Conservation (phyloP, 2,113 vertebrate genomes). For the Gasterosteus aculeatus region DNA sequence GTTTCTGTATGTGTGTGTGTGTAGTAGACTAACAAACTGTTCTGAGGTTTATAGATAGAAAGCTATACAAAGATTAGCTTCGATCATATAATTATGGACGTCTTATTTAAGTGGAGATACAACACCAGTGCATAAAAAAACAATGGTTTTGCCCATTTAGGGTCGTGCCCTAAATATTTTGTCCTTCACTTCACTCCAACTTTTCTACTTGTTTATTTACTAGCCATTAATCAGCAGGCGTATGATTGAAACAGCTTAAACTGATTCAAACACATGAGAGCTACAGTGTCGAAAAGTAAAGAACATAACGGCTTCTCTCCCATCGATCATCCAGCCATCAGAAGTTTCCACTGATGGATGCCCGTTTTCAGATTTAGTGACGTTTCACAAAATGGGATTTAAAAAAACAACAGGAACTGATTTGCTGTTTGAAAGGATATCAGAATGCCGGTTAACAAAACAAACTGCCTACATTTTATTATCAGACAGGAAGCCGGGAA, state of each 20-base stretch:
- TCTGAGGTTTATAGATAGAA: conserved; percentile 58
- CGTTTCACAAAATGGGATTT: not conserved
- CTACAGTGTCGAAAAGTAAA: conserved; percentile 6
- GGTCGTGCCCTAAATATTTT: not conserved
- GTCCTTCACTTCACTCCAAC: not conserved
- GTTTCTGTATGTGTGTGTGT: conserved; percentile 34
- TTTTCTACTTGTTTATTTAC: conserved; percentile 7
- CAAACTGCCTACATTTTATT: conserved; percentile 15
- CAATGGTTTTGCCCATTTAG: not conserved
- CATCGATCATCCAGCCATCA: conserved; percentile 15
- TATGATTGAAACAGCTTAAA: conserved; percentile 21
- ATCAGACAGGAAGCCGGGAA: conserved; percentile 48
- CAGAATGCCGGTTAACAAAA: conserved; percentile 20
- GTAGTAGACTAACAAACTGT: conserved; percentile 39
- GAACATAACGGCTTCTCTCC: not conserved
- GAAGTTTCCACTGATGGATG: conserved; percentile 19
- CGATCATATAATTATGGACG: conserved; percentile 30
- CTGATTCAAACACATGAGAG: not conserved
- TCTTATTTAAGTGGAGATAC: conserved; percentile 1
- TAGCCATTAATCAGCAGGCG: conserved; percentile 17
- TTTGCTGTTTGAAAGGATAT: conserved; percentile 18
- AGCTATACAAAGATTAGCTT: conserved; percentile 41
- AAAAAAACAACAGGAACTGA: conserved; percentile 5
- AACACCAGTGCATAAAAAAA: not conserved
- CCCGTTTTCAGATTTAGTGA: conserved; percentile 16